Percentiles rank a stretch among this genome's conserved stretches.
These are phyloP conservation scores for Nannobrachium achirus DNA, from an alignment of 2,113 vertebrate species.

Conservation along the genomic window DNA sequence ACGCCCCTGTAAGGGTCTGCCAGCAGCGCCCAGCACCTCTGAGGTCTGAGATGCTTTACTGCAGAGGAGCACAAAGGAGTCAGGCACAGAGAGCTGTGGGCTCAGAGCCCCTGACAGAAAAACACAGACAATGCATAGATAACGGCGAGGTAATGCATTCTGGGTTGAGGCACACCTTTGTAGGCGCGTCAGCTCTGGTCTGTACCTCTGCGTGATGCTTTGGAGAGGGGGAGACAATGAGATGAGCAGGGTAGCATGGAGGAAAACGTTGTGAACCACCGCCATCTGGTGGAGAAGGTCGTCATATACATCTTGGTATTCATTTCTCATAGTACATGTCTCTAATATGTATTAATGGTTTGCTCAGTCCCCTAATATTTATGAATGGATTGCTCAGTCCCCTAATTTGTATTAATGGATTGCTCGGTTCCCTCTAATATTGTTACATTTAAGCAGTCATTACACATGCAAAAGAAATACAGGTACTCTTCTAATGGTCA, in stretches of 20 bases:
- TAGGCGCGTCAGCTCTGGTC: slow-evolving; percentile 18
- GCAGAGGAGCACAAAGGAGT: slow-evolving; percentile 38
- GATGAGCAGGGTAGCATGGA: background rate
- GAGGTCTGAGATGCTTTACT: slow-evolving; percentile 25
- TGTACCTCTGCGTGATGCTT: slow-evolving; percentile 13
- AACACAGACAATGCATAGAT: slow-evolving; percentile 40
- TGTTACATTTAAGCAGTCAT: background rate
- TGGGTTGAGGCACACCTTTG: slow-evolving; percentile 52
- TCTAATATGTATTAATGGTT: background rate
- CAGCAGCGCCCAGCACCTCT: slow-evolving; percentile 3
- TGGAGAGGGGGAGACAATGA: slow-evolving; percentile 6
- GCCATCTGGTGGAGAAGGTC: slow-evolving; percentile 86
- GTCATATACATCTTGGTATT: slow-evolving; percentile 7
- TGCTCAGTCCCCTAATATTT: background rate
- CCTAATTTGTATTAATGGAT: too few species aligned
- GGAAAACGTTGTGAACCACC: slow-evolving; percentile 79
- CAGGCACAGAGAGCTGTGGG: slow-evolving; percentile 43
- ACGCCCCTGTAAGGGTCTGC: too few species aligned
- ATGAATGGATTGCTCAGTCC: slow-evolving; percentile 3
- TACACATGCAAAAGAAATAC: too few species aligned
- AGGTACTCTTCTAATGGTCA: background rate
- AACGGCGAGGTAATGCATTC: slow-evolving; percentile 50
- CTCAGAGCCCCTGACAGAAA: slow-evolving; percentile 29
- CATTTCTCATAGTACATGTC: background rate
- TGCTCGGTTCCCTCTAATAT: background rate